Conservation (phyloP, 2,797 vertebrate genomes). For the Eurystomus glaucurus region DNA sequence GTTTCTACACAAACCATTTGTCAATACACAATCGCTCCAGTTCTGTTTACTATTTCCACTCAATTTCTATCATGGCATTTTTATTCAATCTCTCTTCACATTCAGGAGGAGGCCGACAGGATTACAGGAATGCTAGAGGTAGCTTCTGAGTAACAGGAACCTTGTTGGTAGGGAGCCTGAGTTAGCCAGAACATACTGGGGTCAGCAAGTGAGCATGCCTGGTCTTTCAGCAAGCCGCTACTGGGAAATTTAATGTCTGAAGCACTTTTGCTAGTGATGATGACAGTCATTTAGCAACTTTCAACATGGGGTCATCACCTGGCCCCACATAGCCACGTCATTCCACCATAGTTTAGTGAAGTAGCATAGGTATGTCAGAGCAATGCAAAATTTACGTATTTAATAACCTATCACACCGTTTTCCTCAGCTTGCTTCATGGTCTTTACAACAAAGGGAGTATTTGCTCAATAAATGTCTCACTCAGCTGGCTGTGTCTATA, state of each 20-base stretch:
- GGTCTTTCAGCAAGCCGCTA: not conserved
- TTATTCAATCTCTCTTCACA: not conserved
- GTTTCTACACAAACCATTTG: not conserved
- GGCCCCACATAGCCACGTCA: not conserved
- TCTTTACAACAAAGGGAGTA: not conserved
- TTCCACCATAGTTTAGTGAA: not conserved
- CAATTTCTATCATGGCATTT: not conserved
- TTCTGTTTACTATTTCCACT: not conserved
- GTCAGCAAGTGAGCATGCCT: not conserved
- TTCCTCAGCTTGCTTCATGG: not conserved
- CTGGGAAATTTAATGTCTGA: not conserved
- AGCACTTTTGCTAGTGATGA: not conserved
- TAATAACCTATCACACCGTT: not conserved
- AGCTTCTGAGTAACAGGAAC: not conserved
- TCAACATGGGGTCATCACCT: not conserved
- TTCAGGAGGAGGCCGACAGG: not conserved
- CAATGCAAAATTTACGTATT: not conserved
- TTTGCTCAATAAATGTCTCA: not conserved
- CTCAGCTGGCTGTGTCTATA: not conserved
- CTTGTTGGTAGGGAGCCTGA: not conserved
- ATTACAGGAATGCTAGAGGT: not conserved
- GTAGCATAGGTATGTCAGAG: rapidly evolving
- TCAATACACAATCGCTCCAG: not conserved
- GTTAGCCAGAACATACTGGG: not conserved
- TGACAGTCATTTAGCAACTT: not conserved